Conservation (phyloP, 2,797 vertebrate genomes). For the Acipenser transmontanus region DNA sequence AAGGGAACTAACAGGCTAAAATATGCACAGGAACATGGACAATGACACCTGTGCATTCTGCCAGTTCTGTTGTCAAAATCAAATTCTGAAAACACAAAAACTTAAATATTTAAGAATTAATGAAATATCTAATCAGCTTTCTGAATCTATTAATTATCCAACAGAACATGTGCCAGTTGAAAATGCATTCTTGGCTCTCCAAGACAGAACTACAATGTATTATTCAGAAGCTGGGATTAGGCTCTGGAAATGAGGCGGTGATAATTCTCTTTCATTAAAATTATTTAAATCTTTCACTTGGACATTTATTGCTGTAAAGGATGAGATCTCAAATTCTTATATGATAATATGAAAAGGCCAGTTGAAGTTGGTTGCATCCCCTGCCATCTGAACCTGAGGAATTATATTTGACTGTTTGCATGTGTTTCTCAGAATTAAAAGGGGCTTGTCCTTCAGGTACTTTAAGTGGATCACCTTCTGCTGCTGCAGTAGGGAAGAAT, state of each 20-base stretch:
- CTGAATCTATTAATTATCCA: constrained; percentile 1
- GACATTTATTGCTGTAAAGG: neutral
- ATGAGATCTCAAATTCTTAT: too few relatives aligned
- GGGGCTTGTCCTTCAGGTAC: too few relatives aligned
- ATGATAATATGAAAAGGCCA: neutral
- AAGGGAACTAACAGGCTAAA: too few relatives aligned
- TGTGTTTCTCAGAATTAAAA: too few relatives aligned
- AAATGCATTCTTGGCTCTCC: neutral
- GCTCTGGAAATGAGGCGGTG: neutral
- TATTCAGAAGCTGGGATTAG: constrained; percentile 6
- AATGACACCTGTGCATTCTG: too few relatives aligned
- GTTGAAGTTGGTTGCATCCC: too few relatives aligned
- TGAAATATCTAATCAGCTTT: neutral
- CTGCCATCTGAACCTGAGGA: too few relatives aligned
- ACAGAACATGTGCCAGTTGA: neutral
- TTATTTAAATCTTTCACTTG: constrained; percentile 1
- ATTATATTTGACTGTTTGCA: too few relatives aligned
- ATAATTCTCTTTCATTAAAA: constrained; percentile 2
- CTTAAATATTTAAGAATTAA: constrained; percentile 1
- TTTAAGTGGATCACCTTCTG: too few relatives aligned
- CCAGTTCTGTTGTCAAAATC: too few relatives aligned
- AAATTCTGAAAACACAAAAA: neutral
- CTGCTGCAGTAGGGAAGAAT: too few relatives aligned
- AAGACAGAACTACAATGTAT: constrained; percentile 1
- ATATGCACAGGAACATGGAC: too few relatives aligned